Conservation (phyloP, 2,113 vertebrate species). For the Callipepla californica region DNA sequence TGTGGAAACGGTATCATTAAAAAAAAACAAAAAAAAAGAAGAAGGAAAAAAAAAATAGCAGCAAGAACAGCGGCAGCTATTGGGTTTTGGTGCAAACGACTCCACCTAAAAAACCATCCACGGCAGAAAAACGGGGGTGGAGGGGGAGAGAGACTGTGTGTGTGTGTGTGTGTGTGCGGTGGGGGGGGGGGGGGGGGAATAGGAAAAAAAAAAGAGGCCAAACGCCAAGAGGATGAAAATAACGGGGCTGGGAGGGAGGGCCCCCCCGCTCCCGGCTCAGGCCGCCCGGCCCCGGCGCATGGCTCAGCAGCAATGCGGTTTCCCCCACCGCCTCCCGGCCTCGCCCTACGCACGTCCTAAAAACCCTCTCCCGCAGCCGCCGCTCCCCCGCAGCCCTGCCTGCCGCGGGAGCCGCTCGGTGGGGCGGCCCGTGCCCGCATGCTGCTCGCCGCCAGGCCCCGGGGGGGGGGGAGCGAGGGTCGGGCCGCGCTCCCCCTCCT, state of each 20-base stretch:
- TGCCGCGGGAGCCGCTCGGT: not conserved
- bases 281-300: too few relatives aligned
- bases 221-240: too few relatives aligned
- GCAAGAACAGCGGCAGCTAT: slow-evolving; percentile 50
- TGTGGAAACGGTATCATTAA: slow-evolving; percentile 69
- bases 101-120: slow-evolving; percentile 67
- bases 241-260: not conserved
- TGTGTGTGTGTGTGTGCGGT: not conserved
- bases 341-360: too few relatives aligned
- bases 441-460: not conserved
- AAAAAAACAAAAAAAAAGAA: not conserved
- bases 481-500: not conserved
- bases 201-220: not conserved
- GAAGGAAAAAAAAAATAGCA: not conserved
- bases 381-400: too few relatives aligned
- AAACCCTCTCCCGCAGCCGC: too few relatives aligned
- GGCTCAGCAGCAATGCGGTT: too few relatives aligned
- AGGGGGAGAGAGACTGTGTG: not conserved
- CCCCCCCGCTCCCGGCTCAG: too few relatives aligned
- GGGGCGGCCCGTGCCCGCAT: not conserved
- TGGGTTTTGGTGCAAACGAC: slow-evolving; percentile 66
- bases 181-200: too few relatives aligned
- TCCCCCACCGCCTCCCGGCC: too few relatives aligned
- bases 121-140: slow-evolving; percentile 39
- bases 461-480: not conserved